Evolutionary conservation across 2,888 invertebrate species (phyloP).

Genomic region (Elysia crispata): DNA sequence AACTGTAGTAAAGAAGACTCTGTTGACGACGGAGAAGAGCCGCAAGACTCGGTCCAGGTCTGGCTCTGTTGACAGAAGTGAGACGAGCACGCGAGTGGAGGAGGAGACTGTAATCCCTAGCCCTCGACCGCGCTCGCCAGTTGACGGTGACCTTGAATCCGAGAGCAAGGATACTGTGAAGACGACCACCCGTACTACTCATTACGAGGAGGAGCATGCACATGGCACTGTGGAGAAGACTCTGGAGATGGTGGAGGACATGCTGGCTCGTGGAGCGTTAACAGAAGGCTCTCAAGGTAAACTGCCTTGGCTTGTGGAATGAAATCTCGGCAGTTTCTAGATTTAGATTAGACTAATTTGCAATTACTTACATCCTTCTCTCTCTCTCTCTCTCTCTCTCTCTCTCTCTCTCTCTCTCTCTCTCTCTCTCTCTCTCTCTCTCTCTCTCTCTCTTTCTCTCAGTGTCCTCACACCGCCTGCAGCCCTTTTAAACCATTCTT

Average conservation of each 20-base stretch:
- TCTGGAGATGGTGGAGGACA: conserved; percentile 46
- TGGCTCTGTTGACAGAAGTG: conserved; percentile 57
- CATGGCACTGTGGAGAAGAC: conserved; percentile 54
- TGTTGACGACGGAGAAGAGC: conserved; percentile 57
- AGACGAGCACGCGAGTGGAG: conserved; percentile 4
- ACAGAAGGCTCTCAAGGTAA: not conserved
- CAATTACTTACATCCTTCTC: too few relatives aligned
- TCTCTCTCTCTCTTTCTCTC: too few relatives aligned
- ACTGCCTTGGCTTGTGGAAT: not conserved
- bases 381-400: too few relatives aligned
- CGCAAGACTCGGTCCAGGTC: conserved; percentile 58
- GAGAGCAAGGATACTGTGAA: conserved; percentile 48
- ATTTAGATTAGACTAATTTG: too few relatives aligned
- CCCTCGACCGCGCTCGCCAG: conserved; percentile 57
- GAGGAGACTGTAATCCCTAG: conserved; percentile 52
- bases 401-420: not conserved
- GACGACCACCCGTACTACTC: conserved; percentile 54
- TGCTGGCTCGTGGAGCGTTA: conserved; percentile 43
- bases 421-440: not conserved
- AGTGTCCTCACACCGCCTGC: too few relatives aligned
- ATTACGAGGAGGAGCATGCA: conserved; percentile 53
- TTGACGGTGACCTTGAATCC: conserved; percentile 27
- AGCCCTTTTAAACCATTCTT: too few relatives aligned
- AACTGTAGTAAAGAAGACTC: conserved; percentile 55
- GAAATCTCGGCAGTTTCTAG: too few relatives aligned